Evolutionary conservation across 2,797 vertebrate genomes (phyloP).

Genomic region (Adrianichthys oophorus): DNA sequence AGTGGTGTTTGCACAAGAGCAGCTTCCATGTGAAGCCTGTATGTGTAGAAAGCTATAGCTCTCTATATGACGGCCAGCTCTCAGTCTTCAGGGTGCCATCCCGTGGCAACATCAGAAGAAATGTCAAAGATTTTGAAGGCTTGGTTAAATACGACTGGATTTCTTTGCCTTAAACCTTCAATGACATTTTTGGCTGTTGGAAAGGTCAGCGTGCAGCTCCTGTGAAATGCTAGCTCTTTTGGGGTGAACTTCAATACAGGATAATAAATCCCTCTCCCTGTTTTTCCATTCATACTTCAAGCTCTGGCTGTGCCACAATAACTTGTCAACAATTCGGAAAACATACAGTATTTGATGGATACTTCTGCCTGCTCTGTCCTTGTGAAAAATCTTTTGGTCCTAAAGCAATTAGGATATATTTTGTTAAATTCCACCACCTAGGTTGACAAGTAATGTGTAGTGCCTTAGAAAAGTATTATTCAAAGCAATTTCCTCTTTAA

Average conservation of each 20-base stretch:
- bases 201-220: constrained; percentile 76
- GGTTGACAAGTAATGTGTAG: constrained; percentile 1
- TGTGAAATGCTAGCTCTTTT: constrained; percentile 77
- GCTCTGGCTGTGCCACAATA: constrained; percentile 49
- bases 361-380: constrained; percentile 14
- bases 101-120: constrained; percentile 81
- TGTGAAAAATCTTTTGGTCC: constrained; percentile 17
- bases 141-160: constrained; percentile 80
- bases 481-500: not conserved
- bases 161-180: constrained; percentile 79
- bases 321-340: constrained; percentile 59
- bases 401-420: constrained; percentile 11
- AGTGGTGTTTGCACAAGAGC: constrained; percentile 55
- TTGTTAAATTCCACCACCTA: constrained; percentile 5
- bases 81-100: constrained; percentile 75
- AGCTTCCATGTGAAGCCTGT: constrained; percentile 48
- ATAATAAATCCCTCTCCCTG: constrained; percentile 71
- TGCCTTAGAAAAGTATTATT: not conserved
- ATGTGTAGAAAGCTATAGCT: constrained; percentile 47
- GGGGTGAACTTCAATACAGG: constrained; percentile 73
- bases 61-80: constrained; percentile 68
- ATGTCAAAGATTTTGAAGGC: constrained; percentile 82
- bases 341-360: constrained; percentile 36
- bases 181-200: constrained; percentile 79
- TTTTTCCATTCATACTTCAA: constrained; percentile 37